Base-by-base conservation (phyloP, 2,113 vertebrate species). In the Scomber colias region DNA sequence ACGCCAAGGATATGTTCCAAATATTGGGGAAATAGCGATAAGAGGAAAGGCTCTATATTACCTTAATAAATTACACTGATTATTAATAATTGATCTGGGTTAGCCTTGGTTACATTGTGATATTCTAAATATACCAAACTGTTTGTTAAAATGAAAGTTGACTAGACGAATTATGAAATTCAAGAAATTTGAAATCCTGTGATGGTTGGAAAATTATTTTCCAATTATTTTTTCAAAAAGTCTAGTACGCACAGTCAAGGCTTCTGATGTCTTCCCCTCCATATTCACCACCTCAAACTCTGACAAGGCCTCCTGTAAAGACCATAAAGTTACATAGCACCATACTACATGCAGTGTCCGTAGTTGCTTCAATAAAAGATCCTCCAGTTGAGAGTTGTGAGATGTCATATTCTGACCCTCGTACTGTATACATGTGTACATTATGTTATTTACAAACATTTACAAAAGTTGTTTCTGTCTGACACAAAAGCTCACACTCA, bases 221-320 rank as follows among this genome's bases (percentile, higher is more conserved):
- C 3, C 21, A 21, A 21, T 45, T 54, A 55, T 4, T 45, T 30
- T 40, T 27, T 40, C 21, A 59, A 49, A 16, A 67, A 31, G 1
- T 50, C 0, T 27, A 44, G 17, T 71, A 94, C 96, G 88, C 92
- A 97, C 95, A 70, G 1, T 91, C 82, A 95, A 94, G 55, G 87
- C 86, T n/a, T 93, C 94, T 89, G 51, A 87, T 85, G 5, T 93
- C 83, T 19, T 83, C 93, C 92, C 96, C 44, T 97, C 95, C 0
- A 94, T 50, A 35, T 95, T 84, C 9, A 97, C 94, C 0, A 97
- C 88, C 82, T 99, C 96, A 27, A 97, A 98, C 86, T 99, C 97
- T 0, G 96, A 96, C 7, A 96, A 96, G 19, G 94, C 89, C 60
- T 96, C 96, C 98, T 99, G 91, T 24, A 64, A 64, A 84, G 16